Percentiles rank a stretch among this genome's conserved stretches.
phyloP scores from a whole-genome alignment of 2,888 invertebrate species.

The Mechanitis messenoides region DNA sequence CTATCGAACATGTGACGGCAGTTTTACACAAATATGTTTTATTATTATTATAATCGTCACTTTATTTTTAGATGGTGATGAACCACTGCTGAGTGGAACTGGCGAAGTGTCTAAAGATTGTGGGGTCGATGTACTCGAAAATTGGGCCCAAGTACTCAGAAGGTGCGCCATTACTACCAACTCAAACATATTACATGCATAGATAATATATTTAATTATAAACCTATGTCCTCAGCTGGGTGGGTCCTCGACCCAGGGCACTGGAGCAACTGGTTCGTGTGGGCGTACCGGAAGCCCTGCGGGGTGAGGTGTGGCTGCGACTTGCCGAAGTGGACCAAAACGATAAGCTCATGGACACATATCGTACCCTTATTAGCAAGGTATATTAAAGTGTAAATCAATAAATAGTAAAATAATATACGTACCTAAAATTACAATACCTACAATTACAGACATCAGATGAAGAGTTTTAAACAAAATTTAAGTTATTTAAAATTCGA shows the following conservation, averaged over 20 bases:
- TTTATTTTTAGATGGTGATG: conserved; percentile 84
- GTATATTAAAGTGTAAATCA: conserved; percentile 59
- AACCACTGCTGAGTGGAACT: conserved; percentile 97
- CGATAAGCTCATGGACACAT: conserved; percentile 91
- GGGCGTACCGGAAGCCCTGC: conserved; percentile 96
- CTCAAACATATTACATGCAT: no score
- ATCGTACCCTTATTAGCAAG: conserved; percentile 93
- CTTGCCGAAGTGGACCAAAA: conserved; percentile 91
- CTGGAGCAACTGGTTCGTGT: conserved; percentile 85
- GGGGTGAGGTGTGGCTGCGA: conserved; percentile 98
- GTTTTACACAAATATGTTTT: background rate
- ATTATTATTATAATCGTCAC: background rate
- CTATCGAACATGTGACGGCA: no score
- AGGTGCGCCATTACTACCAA: conserved; percentile 56
- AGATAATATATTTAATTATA: background rate
- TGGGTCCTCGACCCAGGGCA: conserved; percentile 87
- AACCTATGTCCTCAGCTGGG: conserved; percentile 57
- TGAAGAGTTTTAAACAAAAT: no score
- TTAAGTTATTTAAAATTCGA: no score
- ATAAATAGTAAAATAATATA: no score
- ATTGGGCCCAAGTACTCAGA: conserved; percentile 92
- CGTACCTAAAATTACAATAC: no score
- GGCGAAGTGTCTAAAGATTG: conserved; percentile 98
- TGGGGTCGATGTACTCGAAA: conserved; percentile 92
- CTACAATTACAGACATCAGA: no score